Base-by-base conservation (phyloP, 2,888 invertebrate genomes). In the Nomada lathburiana region DNA sequence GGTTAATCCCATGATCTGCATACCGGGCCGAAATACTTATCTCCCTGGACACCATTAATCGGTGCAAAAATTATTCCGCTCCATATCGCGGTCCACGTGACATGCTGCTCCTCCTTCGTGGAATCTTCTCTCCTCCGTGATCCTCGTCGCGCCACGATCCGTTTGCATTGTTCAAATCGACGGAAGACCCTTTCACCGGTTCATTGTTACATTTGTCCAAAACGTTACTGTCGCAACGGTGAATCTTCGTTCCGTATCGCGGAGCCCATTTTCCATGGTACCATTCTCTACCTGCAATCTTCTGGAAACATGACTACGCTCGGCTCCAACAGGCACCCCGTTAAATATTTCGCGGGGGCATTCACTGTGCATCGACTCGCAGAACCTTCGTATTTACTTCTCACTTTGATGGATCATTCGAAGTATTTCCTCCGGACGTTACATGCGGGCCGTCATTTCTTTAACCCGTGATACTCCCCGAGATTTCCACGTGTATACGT, bases 391-490 rank as follows among this genome's bases (percentile, higher is more conserved):
- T 11, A 47, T 16, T 13, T 47, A 13, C 13, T 16, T 47, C 47
- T 47, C 16, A 2, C 11, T 47, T 47, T 47, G 47, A 47, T 47
- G 47, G 13, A 47, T 47, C 47, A 47, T 47, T 47, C 16, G 47
- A 47, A 47, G 16, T 16, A 4, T 47, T 47, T 16, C 47, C 16
- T 16, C 16, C 11, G 16, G 47, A 47, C 10, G 11, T 11, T 47
- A 44, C 42, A 50, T 50, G 36, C 0, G 42, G 9, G 3, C 9
- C 2, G 20, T 18, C 23, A n/a, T 47, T 75, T 64, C 26, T 16
- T 42, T 80, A 76, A 71, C 76, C 76, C 70, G 44, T 76, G 62
- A 18, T 42, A 80, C 5, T 1, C 9, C 2, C 18, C 29, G 11
- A 5, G 23, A 55, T 60, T 29, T 18, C 63, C 26, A 11, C 16